Evolutionary conservation across 2,888 invertebrate genomes (phyloP), one percentile per base, ranked within the genome.

Genomic region (Steromphala cineraria): DNA sequence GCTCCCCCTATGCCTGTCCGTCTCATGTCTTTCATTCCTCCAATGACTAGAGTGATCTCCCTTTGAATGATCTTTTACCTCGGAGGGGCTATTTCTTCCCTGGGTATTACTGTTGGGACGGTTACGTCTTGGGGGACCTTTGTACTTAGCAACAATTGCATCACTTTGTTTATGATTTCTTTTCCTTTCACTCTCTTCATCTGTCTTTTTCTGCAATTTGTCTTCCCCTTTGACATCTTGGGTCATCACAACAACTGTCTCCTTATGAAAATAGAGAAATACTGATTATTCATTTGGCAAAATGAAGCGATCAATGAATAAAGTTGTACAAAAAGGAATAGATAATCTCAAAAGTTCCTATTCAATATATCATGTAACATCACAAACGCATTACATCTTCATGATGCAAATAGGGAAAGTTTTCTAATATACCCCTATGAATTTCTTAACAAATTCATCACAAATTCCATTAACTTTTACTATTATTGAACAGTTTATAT

Each of bases 171-270:
- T 56, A 55, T 36, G 74, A 13, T 74, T 53, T n/a, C 56, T 78
- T 19, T 79, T 55, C 24, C 56, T 8, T 15, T 77, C 13, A 67
- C 36, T 21, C 19, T 67, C 46, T 15, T 46, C 67, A 46, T 21
- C 46, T 7, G 19, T 53, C 15, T 21, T 75, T 36, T 74, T 74
- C 21, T 31, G 55, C 13, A 15, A 17, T 28, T 24, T 53, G 8
- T 74, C 21, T 40, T 67, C 67, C 4, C n/a, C 36, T 31, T 67
- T 46, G 28, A 31, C n/a, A 31, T 21, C 75, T 40, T 46, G 55
- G 28, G 56, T 67, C 31, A 77, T 52, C 36, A 74, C 28, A 21
- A 71, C 74, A 17, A 78, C 46, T 53, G 56, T 79, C 52, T 81
- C 67, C 67, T 67, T 10, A n/a, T 52, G 28, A 71, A 28, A 71